A percentile compares a stretch with the other conserved stretches of the same genome.
Conservation (phyloP, 64 coral and sea anemone species). For the Pocillopora damicornis region DNA sequence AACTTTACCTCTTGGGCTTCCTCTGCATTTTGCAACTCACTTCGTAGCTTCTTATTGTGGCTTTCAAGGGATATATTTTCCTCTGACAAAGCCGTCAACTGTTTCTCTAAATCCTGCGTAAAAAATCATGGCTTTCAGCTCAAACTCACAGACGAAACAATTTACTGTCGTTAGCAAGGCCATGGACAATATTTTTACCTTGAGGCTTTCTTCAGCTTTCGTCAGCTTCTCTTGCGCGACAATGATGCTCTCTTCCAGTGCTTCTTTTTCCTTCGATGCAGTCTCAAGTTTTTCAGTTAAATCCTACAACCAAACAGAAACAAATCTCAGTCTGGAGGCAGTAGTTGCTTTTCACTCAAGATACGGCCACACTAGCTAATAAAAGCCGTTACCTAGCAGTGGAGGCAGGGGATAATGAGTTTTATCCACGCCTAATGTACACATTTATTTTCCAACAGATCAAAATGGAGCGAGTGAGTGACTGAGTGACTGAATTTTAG, state of each 20-base stretch:
- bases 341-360: background rate
- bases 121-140: background rate
- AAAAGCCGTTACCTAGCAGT: too few species aligned
- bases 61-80: constrained; percentile 43
- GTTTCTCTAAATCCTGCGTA: constrained; percentile 11
- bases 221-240: background rate
- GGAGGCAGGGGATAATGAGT: too few species aligned
- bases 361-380: background rate
- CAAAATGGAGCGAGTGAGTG: too few species aligned
- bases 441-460: too few species aligned
- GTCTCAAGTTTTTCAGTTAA: constrained; percentile 18
- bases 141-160: background rate
- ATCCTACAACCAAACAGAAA: background rate
- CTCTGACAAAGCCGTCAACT: constrained; percentile 19
- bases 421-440: too few species aligned
- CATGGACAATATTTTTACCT: background rate
- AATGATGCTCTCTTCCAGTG: constrained; percentile 7
- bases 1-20: constrained; percentile 1
- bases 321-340: background rate
- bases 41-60: constrained; percentile 15
- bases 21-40: constrained; percentile 10
- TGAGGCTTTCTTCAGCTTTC: constrained; percentile 1
- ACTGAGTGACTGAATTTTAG: too few species aligned
- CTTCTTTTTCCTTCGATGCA: background rate
- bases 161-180: background rate